These are phyloP conservation scores for Tubulanus polymorphus DNA, from an alignment of 2,888 invertebrate genomes.

Conservation along the genomic window DNA sequence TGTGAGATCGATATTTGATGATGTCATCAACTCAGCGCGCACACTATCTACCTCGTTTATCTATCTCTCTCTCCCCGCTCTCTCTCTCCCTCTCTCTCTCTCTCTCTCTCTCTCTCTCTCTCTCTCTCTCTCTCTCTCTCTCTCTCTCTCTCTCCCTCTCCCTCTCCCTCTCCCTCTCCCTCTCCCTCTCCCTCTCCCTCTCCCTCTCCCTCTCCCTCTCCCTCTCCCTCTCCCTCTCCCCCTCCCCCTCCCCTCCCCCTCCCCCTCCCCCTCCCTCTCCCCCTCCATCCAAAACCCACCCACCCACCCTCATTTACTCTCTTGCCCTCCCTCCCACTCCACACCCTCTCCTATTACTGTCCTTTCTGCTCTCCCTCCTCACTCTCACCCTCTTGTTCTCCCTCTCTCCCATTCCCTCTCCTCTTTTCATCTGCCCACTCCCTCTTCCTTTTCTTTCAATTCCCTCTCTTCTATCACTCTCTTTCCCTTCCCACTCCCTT, in stretches of 20 bases:
- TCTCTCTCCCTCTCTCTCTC: too few relatives aligned
- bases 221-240: constrained; percentile 5
- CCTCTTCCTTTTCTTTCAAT: constrained; percentile 3
- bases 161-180: constrained; percentile 4
- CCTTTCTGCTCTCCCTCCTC: background rate
- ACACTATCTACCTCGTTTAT: too few relatives aligned
- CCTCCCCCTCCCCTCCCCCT: background rate
- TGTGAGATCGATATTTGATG: too few relatives aligned
- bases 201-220: background rate
- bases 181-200: background rate
- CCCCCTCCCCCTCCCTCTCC: background rate
- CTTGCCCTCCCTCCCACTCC: background rate
- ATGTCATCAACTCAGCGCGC: too few relatives aligned
- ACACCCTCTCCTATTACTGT: background rate
- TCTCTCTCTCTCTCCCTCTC: background rate
- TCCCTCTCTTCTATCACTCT: background rate
- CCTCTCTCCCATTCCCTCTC: background rate
- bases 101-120: background rate
- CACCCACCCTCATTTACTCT: background rate
- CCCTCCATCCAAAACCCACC: background rate
- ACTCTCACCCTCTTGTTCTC: background rate
- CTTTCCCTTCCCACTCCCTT: background rate
- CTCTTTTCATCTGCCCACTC: constrained; percentile 7
- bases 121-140: constrained; percentile 9
- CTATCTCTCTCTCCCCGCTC: too few relatives aligned